A percentile compares a stretch with the other conserved stretches of the same genome.
Evolutionary conservation across 2,888 invertebrate species (phyloP).

Genomic region (Galerucella nymphaeae): DNA sequence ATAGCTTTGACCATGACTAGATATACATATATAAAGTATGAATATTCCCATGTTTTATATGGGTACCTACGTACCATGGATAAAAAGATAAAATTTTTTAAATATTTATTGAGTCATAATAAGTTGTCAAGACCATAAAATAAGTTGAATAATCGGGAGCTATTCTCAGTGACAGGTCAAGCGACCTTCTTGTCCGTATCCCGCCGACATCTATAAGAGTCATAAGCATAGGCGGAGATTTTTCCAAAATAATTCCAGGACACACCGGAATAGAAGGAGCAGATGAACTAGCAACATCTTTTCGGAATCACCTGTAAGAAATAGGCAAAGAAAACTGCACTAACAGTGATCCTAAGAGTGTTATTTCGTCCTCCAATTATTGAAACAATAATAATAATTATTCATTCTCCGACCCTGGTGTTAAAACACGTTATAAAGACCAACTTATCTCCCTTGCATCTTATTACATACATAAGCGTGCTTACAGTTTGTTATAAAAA

Average conservation of each 20-base stretch:
- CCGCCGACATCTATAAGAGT: slow-evolving; percentile 35
- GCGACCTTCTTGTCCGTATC: slow-evolving; percentile 41
- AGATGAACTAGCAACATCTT: too few species aligned
- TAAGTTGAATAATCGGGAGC: slow-evolving; percentile 62
- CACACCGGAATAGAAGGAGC: too few species aligned
- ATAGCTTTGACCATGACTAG: slow-evolving; percentile 20
- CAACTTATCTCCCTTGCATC: slow-evolving; percentile 30
- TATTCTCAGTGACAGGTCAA: slow-evolving; percentile 56
- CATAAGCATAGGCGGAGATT: not conserved
- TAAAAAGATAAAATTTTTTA: slow-evolving; percentile 55
- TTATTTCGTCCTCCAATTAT: too few species aligned
- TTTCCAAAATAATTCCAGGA: not conserved
- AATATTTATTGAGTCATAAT: slow-evolving; percentile 65
- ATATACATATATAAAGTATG: slow-evolving; percentile 54
- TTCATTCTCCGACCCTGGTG: not conserved
- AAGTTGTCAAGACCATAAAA: slow-evolving; percentile 64
- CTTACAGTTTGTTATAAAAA: slow-evolving; percentile 19
- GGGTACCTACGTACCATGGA: slow-evolving; percentile 48
- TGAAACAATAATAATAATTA: not conserved
- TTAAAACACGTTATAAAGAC: slow-evolving; percentile 33
- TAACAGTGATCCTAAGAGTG: too few species aligned
- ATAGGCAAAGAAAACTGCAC: too few species aligned
- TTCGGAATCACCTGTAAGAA: too few species aligned
- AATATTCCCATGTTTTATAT: slow-evolving; percentile 57
- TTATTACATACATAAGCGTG: slow-evolving; percentile 35